phyloP scores from a whole-genome alignment of 1,140 invertebrate genomes.

The Drosophila suzukii region DNA sequence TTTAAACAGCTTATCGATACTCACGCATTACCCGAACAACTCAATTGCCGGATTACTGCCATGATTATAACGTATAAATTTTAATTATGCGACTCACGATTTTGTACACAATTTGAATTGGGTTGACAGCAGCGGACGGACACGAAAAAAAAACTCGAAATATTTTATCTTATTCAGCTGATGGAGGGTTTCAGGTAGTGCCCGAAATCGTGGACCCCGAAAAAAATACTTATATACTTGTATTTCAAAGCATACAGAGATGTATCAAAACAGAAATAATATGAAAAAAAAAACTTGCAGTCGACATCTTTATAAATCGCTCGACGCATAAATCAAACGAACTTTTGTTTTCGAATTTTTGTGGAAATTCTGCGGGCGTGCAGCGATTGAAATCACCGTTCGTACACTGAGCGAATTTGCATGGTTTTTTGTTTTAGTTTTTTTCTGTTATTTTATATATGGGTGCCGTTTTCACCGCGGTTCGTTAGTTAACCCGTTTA shows the following conservation, averaged over 20 bases:
- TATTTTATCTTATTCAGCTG: conserved; percentile 35
- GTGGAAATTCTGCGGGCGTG: conserved; percentile 77
- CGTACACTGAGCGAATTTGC: conserved; percentile 51
- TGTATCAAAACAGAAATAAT: conserved; percentile 35
- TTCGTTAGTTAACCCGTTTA: conserved; percentile 63
- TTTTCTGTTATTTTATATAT: conserved; percentile 62
- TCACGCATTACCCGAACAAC: conserved; percentile 39
- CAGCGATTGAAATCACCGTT: conserved; percentile 57
- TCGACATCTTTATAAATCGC: conserved; percentile 81
- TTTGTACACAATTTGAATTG: conserved; percentile 82
- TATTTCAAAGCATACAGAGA: conserved; percentile 31
- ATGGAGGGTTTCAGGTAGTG: conserved; percentile 60
- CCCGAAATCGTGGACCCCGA: conserved; percentile 55
- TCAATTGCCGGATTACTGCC: conserved; percentile 66
- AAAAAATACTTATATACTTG: conserved; percentile 37
- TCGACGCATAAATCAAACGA: conserved; percentile 72
- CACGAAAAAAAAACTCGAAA: conserved; percentile 47
- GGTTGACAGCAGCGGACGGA: conserved; percentile 67
- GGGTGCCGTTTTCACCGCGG: conserved; percentile 9
- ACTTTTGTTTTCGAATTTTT: conserved; percentile 56
- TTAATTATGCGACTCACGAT: conserved; percentile 80
- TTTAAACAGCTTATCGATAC: conserved; percentile 15
- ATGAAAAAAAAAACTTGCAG: conserved; percentile 45
- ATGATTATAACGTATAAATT: conserved; percentile 72
- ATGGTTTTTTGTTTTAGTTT: conserved; percentile 53